Percentiles rank a stretch among this genome's conserved stretches.
phyloP scores from a whole-genome alignment of 2,888 invertebrate species.

The Pyralis farinalis region DNA sequence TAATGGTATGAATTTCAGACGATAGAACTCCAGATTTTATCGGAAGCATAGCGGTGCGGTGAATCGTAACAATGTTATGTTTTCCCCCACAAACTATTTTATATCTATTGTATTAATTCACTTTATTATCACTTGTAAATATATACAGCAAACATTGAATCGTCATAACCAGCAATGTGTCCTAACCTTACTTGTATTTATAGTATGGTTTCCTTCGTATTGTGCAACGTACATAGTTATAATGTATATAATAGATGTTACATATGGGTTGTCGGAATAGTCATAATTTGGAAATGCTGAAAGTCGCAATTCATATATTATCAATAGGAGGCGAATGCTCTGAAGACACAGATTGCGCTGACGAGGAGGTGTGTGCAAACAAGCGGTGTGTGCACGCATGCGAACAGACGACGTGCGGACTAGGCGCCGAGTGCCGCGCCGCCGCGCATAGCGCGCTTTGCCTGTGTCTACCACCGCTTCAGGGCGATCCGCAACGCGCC shows the following conservation, averaged over 20 bases:
- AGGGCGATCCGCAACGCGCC: slow-evolving; percentile 90
- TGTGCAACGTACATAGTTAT: too few species aligned
- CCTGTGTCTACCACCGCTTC: slow-evolving; percentile 85
- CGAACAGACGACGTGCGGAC: slow-evolving; percentile 85
- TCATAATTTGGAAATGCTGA: too few species aligned
- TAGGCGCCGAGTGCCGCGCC: slow-evolving; percentile 89
- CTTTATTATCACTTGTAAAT: slow-evolving; percentile 22
- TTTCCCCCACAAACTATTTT: background rate
- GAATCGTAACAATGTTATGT: background rate
- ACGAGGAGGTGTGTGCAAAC: slow-evolving; percentile 86
- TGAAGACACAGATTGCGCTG: slow-evolving; percentile 86
- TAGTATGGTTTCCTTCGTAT: too few species aligned
- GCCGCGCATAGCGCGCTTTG: slow-evolving; percentile 89
- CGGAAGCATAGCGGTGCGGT: background rate
- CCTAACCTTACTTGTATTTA: too few species aligned
- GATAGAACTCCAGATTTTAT: slow-evolving; percentile 16
- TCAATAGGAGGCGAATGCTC: slow-evolving; percentile 82
- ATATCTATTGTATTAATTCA: slow-evolving; percentile 6
- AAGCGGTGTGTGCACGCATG: slow-evolving; percentile 90
- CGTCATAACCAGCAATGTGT: too few species aligned
- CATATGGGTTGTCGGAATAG: too few species aligned
- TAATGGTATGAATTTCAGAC: slow-evolving; percentile 6
- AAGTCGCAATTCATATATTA: too few species aligned
- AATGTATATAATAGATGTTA: too few species aligned
- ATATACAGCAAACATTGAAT: slow-evolving; percentile 20